Evolutionary conservation across 1,140 invertebrate species (phyloP), one percentile per base, ranked within the genome.

Genomic region (Ceratitis capitata): DNA sequence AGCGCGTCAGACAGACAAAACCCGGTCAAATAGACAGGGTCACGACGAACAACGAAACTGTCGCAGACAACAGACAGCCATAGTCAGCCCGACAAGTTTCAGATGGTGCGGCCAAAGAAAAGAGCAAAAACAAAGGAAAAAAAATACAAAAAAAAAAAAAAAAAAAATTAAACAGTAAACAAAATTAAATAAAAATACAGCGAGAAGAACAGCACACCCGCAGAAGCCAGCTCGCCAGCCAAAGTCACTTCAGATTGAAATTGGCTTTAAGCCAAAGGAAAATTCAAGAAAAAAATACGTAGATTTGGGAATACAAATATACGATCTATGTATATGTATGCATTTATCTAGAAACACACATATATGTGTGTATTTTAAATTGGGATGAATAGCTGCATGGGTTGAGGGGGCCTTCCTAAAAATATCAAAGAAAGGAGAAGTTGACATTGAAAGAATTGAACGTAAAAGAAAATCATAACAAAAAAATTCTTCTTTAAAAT

Each of bases 11-110:
- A n/a, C 69, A 78, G 19, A 78, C 39, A 26, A 78, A 35, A 78
- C 39, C n/a, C 69, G 69, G 69, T 78, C 39, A 78, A 78, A 42
- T 78, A 78, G 69, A 78, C 69, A 78, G 39, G 69, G 39, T 78
- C 69, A 78, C 6, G 1, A 26, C 19, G 39, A 78, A 78, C 6
- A 1, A 26, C 19, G 39, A 78, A 78, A 45, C 12, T 42, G 45
- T n/a, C 1, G 39, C 69, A 78, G 69, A 42, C 39, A 45, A 14
- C 42, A 42, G n/a, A 78, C 39, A 47, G n/a, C 42, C 39, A 61
- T 26, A 61, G 53, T 56, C 53, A 74, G 35, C 5, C 29, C 29
- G 39, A 29, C 10, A 12, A 29, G 32, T 35, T n/a, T 69, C 29
- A 35, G 61, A 29, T 19, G 6, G 29, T 78, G 69, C 35, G n/a